Conservation (phyloP, 2,797 vertebrate genomes). For the Hafferia zeledoni region DNA sequence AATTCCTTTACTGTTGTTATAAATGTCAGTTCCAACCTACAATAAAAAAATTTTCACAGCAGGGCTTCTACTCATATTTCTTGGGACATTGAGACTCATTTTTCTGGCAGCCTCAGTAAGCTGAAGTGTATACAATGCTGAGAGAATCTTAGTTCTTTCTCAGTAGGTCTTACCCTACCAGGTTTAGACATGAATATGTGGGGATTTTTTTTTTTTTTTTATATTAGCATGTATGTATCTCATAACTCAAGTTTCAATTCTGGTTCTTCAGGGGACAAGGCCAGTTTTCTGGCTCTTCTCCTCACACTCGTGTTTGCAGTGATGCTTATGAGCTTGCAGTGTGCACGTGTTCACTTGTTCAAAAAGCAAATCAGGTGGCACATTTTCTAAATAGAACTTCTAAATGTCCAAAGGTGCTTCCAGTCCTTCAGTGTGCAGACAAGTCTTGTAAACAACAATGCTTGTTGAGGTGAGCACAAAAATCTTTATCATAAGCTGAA, state of each 20-base stretch:
- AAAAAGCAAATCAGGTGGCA: neutral
- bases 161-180: neutral
- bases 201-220: neutral
- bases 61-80: slow-evolving; percentile 29
- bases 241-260: neutral
- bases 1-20: slow-evolving; percentile 63
- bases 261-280: neutral
- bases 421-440: neutral
- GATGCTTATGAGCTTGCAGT: neutral
- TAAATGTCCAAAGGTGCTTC: neutral
- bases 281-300: neutral
- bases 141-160: neutral
- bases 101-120: slow-evolving; percentile 33
- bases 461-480: fast-evolving
- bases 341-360: neutral
- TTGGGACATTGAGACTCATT: slow-evolving; percentile 31
- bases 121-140: neutral
- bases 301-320: neutral
- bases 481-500: neutral
- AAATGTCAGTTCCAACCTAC: slow-evolving; percentile 57
- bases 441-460: neutral
- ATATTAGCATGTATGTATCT: neutral
- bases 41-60: slow-evolving; percentile 60
- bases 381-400: neutral
- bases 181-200: neutral